Evolutionary conservation across 2,113 vertebrate species (phyloP).

Genomic region (Cacatua alba): DNA sequence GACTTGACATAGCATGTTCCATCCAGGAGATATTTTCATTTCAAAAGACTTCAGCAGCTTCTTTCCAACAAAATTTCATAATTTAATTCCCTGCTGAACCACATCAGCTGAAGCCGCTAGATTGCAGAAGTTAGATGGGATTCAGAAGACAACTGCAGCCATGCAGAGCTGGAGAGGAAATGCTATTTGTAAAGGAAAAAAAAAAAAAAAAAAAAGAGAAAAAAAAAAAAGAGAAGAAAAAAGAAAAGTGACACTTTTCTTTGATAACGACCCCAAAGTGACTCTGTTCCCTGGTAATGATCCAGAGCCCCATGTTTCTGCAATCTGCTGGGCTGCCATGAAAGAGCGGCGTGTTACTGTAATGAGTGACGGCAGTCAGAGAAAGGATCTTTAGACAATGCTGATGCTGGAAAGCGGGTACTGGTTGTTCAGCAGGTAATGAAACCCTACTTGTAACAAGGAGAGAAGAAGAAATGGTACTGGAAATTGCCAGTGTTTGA

Average conservation of each 20-base stretch:
- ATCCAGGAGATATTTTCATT: background rate
- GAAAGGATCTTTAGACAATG: conserved; percentile 41
- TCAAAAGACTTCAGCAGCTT: conserved; percentile 4
- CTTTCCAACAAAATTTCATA: background rate
- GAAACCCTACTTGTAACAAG: conserved; percentile 30
- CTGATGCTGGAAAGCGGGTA: background rate
- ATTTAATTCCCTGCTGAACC: conserved; percentile 33
- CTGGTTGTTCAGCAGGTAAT: background rate
- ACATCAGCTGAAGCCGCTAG: fast-evolving
- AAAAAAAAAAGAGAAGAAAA: background rate
- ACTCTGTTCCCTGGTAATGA: conserved; percentile 47
- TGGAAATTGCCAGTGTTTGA: conserved; percentile 53
- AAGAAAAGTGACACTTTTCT: background rate
- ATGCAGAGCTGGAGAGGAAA: background rate
- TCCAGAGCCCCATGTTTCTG: conserved; percentile 9
- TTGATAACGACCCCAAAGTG: conserved; percentile 36
- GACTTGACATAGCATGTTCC: background rate
- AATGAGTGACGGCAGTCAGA: conserved; percentile 11
- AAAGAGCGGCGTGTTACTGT: background rate
- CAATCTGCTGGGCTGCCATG: conserved; percentile 5
- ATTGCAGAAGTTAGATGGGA: background rate
- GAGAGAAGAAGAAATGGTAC: conserved; percentile 34
- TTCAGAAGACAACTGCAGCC: background rate
- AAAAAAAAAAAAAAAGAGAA: too few relatives aligned
- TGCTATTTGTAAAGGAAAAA: background rate